phyloP scores from a whole-genome alignment of 2,113 vertebrate species.

The Phasianus colchicus region DNA sequence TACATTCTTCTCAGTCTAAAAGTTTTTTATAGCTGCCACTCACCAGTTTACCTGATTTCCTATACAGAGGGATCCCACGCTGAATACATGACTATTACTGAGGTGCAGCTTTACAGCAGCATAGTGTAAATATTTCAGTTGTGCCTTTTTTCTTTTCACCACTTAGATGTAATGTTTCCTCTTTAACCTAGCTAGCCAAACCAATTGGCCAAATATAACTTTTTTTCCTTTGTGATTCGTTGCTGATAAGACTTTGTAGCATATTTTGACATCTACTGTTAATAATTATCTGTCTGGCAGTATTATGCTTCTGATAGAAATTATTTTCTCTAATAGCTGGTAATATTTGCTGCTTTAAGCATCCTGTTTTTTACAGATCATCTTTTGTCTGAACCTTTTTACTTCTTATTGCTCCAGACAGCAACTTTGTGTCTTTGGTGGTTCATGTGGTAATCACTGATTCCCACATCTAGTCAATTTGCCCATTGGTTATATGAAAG shows the following conservation, averaged over 20 bases:
- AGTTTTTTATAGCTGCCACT: background rate
- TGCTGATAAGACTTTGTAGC: background rate
- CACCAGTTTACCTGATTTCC: background rate
- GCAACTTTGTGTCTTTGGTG: background rate
- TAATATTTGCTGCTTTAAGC: background rate
- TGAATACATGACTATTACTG: background rate
- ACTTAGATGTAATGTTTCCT: background rate
- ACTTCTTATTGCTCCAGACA: background rate
- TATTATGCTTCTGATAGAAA: too few species aligned
- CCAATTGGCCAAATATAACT: background rate
- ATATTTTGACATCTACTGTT: too few species aligned
- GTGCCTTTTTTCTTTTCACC: background rate
- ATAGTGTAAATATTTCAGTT: background rate
- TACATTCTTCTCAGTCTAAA: background rate
- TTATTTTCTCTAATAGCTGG: too few species aligned
- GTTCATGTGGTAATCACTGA: background rate
- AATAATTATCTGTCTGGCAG: too few species aligned
- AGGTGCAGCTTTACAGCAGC: background rate
- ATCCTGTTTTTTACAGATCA: background rate
- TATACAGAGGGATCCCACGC: background rate
- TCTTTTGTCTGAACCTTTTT: background rate
- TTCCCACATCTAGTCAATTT: background rate
- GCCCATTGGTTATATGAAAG: background rate
- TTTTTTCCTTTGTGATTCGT: background rate
- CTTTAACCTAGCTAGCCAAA: background rate